phyloP scores from a whole-genome alignment of 1,140 invertebrate species.

The Phortica variegata region DNA sequence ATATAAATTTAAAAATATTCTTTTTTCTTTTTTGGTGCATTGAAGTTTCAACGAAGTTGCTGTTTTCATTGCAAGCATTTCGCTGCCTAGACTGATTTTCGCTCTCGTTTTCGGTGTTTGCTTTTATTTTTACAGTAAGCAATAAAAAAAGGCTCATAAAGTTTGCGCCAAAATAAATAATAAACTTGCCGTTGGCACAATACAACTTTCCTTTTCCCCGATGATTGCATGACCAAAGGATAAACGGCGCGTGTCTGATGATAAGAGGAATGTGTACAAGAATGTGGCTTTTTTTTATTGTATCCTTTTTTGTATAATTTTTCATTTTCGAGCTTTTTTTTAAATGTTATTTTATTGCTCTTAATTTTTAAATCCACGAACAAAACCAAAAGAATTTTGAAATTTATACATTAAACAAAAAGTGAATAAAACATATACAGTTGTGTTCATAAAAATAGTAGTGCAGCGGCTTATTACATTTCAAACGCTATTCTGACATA shows the following conservation, averaged over 20 bases:
- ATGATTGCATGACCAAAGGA: neutral
- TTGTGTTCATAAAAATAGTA: too few relatives aligned
- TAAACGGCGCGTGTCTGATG: neutral
- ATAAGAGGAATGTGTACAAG: neutral
- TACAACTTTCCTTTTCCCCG: neutral
- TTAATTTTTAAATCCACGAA: slow-evolving; percentile 46
- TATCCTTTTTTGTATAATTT: slow-evolving; percentile 9
- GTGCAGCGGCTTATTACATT: slow-evolving; percentile 48
- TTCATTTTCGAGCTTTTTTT: slow-evolving; percentile 9
- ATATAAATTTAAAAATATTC: slow-evolving; percentile 51
- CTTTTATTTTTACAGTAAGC: too few relatives aligned
- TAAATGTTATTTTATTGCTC: slow-evolving; percentile 52
- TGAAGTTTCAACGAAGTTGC: slow-evolving; percentile 3
- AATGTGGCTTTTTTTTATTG: slow-evolving; percentile 35
- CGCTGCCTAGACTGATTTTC: neutral
- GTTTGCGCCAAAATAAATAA: slow-evolving; percentile 51
- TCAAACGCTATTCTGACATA: neutral
- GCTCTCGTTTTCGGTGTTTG: neutral
- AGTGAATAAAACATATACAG: too few relatives aligned
- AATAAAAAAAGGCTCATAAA: too few relatives aligned
- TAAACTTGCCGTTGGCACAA: slow-evolving; percentile 35
- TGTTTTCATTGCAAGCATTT: too few relatives aligned
- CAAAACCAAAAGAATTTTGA: neutral
- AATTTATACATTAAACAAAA: slow-evolving; percentile 5
- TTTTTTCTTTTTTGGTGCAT: slow-evolving; percentile 11